Base-by-base conservation (phyloP, 2,888 invertebrate genomes). In the Tetropium fuscum region DNA sequence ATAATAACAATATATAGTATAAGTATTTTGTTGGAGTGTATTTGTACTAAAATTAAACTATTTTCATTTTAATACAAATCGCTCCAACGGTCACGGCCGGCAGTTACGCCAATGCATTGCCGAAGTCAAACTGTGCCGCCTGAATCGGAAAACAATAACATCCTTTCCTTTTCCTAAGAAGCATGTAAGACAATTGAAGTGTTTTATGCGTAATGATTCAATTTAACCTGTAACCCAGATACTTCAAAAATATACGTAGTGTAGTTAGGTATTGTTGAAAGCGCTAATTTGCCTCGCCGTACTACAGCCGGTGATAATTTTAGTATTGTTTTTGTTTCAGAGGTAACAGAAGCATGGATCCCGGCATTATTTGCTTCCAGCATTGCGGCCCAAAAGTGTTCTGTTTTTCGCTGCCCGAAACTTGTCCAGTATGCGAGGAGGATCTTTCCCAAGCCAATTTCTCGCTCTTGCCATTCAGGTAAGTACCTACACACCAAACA, bases 331-430 rank as follows among this genome's bases (percentile, higher is more conserved):
- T 45, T 56, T 1, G 10, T 60, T 60, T 27, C 49, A 51, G 49
- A 19, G 20, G 10, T 41, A 22, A 36, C 34, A 53, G 40, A 8
- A 59, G 15, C 25, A 87, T 87, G 86, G 91, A 92, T 85, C 90
- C 91, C 73, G 91, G 92, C 75, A 91, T 95, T 79, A 87, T 94
- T 80, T 95, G 95, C 84, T 94, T 94, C 83, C 92, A 94, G 84
- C 96, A 96, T 83, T 95, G 95, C 81, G 88, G 87, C 57, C 86
- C 90, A 65, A 89, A 90, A 83, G 88, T 95, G 71, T 94, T 95
- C 83, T 94, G 94, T 79, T 90, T 92, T 75, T 83, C 84, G 69
- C 85, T 95, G 75, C 94, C 94, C 43, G 86, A 87, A 74, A 81
- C 83, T 68, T 96, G 95, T 79, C 94, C 94, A 54, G 85, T 90